Conservation (phyloP, 1,140 invertebrate species). For the Bathynomus jamesi region DNA sequence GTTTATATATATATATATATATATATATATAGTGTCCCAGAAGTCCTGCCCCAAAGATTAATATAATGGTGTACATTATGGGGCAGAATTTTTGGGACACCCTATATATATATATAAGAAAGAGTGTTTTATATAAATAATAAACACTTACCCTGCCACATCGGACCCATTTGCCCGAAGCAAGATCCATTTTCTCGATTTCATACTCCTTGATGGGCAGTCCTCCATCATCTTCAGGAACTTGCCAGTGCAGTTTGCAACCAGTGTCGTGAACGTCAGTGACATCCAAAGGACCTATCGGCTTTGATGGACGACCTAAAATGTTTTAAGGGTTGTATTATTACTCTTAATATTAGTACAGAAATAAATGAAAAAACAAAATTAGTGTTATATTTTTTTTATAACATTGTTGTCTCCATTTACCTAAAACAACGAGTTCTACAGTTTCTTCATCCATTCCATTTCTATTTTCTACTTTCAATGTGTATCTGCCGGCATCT, state of each 20-base stretch:
- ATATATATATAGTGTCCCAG: too few relatives aligned
- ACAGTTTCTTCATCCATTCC: slow-evolving; percentile 82
- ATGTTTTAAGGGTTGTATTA: not conserved
- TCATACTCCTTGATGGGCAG: slow-evolving; percentile 88
- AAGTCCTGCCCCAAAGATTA: too few relatives aligned
- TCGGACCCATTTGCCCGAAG: slow-evolving; percentile 77
- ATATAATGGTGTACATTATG: too few relatives aligned
- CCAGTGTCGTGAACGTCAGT: slow-evolving; percentile 82
- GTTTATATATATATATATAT: too few relatives aligned
- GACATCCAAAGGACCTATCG: slow-evolving; percentile 82
- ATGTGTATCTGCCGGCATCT: slow-evolving; percentile 84
- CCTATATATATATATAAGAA: too few relatives aligned
- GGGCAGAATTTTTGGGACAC: too few relatives aligned
- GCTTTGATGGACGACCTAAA: slow-evolving; percentile 62
- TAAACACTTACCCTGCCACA: slow-evolving; percentile 47
- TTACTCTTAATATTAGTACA: not conserved
- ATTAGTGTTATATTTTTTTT: not conserved
- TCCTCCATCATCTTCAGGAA: slow-evolving; percentile 88
- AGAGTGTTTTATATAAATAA: too few relatives aligned
- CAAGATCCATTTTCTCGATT: slow-evolving; percentile 87
- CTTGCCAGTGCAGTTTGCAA: slow-evolving; percentile 83
- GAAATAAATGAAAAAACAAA: not conserved
- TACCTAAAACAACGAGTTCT: slow-evolving; percentile 81
- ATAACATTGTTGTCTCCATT: slow-evolving; percentile 32
- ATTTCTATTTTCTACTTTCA: slow-evolving; percentile 79